Conservation (phyloP, 2,888 invertebrate genomes). For the Lochmaea capreae region DNA sequence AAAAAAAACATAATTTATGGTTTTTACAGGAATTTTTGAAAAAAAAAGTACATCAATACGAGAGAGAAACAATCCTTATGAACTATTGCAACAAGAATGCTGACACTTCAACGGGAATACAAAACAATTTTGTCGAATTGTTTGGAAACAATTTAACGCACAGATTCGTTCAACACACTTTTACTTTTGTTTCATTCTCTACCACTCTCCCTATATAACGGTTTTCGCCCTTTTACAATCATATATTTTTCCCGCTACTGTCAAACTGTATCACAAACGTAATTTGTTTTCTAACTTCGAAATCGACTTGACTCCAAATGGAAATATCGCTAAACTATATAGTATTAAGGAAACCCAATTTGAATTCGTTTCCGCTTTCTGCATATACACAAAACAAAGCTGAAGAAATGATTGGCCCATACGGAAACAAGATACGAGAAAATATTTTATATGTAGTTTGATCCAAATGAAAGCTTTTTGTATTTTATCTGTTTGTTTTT, state of each 20-base stretch:
- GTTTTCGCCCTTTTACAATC: conserved; percentile 35
- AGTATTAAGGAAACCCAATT: conserved; percentile 58
- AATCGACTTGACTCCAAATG: conserved; percentile 57
- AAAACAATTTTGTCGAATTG: conserved; percentile 32
- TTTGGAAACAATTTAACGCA: conserved; percentile 32
- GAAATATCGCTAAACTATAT: conserved; percentile 61
- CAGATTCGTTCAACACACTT: conserved; percentile 29
- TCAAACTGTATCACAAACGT: conserved; percentile 61
- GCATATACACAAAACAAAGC: conserved; percentile 55
- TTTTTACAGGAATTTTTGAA: no score
- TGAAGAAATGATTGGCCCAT: conserved; percentile 52
- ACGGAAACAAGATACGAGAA: conserved; percentile 53
- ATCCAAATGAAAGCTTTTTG: conserved; percentile 16
- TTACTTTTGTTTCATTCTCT: conserved; percentile 2
- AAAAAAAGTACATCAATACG: background rate
- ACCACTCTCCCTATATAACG: conserved; percentile 6
- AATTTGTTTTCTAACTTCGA: conserved; percentile 59
- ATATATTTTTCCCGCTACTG: conserved; percentile 52
- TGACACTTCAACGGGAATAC: conserved; percentile 20
- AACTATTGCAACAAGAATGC: conserved; percentile 27
- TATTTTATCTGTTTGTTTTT: background rate
- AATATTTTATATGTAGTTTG: conserved; percentile 41
- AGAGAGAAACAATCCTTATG: background rate
- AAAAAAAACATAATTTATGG: no score
- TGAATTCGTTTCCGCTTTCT: conserved; percentile 51